These are phyloP conservation scores for Oreonectes daqikongensis DNA, from an alignment of 2,797 vertebrate species.

Conservation along the genomic window DNA sequence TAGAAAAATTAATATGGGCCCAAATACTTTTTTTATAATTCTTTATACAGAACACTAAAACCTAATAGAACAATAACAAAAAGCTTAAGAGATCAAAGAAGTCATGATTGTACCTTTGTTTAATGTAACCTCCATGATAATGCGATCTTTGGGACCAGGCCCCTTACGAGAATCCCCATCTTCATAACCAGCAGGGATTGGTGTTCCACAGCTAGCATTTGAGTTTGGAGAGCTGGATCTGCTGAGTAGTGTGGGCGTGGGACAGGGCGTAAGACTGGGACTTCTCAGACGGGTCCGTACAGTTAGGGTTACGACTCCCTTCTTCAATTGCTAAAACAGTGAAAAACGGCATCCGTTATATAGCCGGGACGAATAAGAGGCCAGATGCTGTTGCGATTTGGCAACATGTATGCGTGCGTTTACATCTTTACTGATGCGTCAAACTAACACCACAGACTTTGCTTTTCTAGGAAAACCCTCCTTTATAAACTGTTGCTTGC, in stretches of 20 bases:
- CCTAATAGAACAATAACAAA: no score
- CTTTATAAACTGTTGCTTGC: not conserved
- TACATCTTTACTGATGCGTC: not conserved
- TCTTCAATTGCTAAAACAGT: slow-evolving; percentile 87
- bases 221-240: slow-evolving; percentile 90
- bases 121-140: slow-evolving; percentile 94
- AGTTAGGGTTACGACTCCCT: slow-evolving; percentile 91
- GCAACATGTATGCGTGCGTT: not conserved
- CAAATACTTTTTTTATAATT: no score
- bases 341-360: not conserved
- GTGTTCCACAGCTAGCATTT: slow-evolving; percentile 71
- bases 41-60: no score
- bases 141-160: slow-evolving; percentile 90
- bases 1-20: not conserved
- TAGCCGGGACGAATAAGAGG: not conserved
- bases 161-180: slow-evolving; percentile 78
- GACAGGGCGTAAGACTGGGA: slow-evolving; percentile 91
- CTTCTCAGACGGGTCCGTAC: slow-evolving; percentile 91
- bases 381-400: not conserved
- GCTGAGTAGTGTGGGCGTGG: slow-evolving; percentile 86
- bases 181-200: slow-evolving; percentile 60
- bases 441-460: not conserved
- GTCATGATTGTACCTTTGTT: slow-evolving; percentile 80
- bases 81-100: not conserved
- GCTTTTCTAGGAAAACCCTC: not conserved